Evolutionary conservation across 2,113 vertebrate species (phyloP).

Genomic region (Holacanthus passer): DNA sequence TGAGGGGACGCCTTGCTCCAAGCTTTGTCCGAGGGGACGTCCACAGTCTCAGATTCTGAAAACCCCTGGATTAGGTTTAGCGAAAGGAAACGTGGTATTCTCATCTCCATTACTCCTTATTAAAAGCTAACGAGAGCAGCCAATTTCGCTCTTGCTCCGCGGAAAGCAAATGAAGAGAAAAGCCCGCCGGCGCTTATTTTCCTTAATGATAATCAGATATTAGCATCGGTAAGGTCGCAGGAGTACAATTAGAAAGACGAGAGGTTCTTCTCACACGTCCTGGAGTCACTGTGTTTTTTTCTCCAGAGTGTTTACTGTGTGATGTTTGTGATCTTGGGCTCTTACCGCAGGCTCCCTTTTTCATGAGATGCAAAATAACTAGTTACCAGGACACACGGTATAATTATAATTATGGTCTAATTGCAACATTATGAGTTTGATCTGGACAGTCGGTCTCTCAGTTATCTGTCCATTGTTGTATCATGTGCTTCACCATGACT

Average conservation of each 20-base stretch:
- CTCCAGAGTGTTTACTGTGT: background rate
- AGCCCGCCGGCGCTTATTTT: constrained; percentile 51
- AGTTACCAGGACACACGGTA: background rate
- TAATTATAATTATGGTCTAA: constrained; percentile 18
- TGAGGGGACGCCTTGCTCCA: no score
- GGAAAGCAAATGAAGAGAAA: constrained; percentile 56
- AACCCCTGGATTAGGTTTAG: constrained; percentile 58
- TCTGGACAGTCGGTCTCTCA: constrained; percentile 2
- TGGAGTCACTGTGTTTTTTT: background rate
- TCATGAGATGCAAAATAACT: background rate
- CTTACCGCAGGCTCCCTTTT: background rate
- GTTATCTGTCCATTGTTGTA: constrained; percentile 22
- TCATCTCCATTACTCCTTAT: constrained; percentile 70
- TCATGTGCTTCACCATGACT: background rate
- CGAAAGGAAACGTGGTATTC: constrained; percentile 59
- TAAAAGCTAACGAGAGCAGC: constrained; percentile 70
- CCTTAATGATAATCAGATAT: constrained; percentile 66
- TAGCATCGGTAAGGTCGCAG: constrained; percentile 54
- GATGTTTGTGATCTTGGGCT: background rate
- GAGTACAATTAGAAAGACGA: constrained; percentile 41
- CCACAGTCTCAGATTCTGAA: no score
- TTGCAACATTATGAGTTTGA: constrained; percentile 33
- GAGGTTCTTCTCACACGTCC: constrained; percentile 19
- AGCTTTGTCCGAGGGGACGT: no score
- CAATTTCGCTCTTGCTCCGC: constrained; percentile 47